These are phyloP conservation scores for Turritopsis rubra DNA, from an alignment of 30 jellyfish, hydroid and myxozoan genomes.

Conservation along the genomic window DNA sequence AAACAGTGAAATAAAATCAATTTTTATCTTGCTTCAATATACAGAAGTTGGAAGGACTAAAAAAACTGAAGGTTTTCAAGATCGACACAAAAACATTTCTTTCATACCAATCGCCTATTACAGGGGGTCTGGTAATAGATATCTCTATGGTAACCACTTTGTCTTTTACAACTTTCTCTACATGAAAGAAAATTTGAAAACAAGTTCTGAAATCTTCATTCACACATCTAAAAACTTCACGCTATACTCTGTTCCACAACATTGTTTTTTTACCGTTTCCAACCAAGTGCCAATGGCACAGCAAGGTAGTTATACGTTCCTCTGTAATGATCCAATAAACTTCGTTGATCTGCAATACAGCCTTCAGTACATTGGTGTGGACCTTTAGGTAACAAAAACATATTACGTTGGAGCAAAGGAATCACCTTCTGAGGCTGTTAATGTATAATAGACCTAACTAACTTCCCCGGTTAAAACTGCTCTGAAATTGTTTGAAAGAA, in stretches of 20 bases:
- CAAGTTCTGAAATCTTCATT: too few relatives aligned
- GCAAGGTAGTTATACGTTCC: conserved; percentile 35
- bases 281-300: conserved; percentile 70
- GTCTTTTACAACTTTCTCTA: conserved; percentile 32
- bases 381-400: conserved; percentile 36
- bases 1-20: background rate
- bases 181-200: too few relatives aligned
- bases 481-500: too few relatives aligned
- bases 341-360: conserved; percentile 34
- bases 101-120: conserved; percentile 61
- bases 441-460: too few relatives aligned
- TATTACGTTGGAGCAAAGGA: background rate
- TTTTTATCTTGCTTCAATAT: background rate
- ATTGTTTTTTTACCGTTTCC: too few relatives aligned
- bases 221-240: background rate
- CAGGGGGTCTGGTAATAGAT: conserved; percentile 85
- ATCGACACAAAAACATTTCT: too few relatives aligned
- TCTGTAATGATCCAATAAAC: conserved; percentile 20
- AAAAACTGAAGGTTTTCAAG: background rate
- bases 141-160: conserved; percentile 61
- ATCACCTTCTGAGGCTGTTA: background rate
- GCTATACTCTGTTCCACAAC: too few relatives aligned
- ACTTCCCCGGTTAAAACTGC: too few relatives aligned
- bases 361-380: conserved; percentile 51
- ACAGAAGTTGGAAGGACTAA: background rate